phyloP scores from a whole-genome alignment of 2,797 vertebrate species.

The Poecilia gillii region DNA sequence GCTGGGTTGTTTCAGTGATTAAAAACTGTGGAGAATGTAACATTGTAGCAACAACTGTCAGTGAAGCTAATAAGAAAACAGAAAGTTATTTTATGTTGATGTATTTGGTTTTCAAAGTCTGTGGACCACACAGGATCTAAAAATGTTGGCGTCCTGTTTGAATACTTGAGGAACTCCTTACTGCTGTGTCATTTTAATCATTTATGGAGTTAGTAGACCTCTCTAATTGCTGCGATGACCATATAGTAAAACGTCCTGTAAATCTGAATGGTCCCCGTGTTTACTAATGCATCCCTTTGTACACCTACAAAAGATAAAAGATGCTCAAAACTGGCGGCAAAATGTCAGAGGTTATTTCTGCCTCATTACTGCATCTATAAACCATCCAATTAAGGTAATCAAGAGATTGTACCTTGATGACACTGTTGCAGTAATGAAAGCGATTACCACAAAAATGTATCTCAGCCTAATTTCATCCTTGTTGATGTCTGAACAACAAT shows the following conservation, averaged over 20 bases:
- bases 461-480: no score
- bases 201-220: no score
- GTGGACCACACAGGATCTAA: background rate
- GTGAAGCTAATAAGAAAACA: background rate
- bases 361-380: background rate
- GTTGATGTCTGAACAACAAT: no score
- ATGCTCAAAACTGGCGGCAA: background rate
- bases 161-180: background rate
- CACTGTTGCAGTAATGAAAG: no score
- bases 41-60: background rate
- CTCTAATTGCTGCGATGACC: background rate
- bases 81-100: background rate
- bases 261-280: background rate
- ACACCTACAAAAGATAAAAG: background rate
- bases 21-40: background rate
- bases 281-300: background rate
- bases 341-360: background rate
- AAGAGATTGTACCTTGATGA: background rate
- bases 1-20: background rate
- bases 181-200: no score
- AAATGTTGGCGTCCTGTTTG: background rate
- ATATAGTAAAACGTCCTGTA: background rate
- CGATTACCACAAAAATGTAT: no score
- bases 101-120: background rate
- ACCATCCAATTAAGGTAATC: background rate